Conservation (phyloP, 2,113 vertebrate genomes). For the Poecile atricapillus region DNA sequence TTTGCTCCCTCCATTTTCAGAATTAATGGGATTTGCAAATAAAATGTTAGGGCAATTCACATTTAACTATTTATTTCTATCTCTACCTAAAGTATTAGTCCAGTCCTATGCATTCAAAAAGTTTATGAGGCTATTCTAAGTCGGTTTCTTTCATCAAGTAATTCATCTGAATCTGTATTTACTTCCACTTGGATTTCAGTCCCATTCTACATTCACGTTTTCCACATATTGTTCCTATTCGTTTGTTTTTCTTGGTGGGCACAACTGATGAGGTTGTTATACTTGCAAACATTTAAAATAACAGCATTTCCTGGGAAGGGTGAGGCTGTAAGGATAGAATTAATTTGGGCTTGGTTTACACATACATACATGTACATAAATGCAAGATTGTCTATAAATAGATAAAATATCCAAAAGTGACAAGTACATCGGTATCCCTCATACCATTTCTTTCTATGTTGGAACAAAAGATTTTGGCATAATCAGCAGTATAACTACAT, state of each 20-base stretch:
- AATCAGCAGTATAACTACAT: background rate
- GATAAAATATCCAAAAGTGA: background rate
- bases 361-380: background rate
- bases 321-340: background rate
- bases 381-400: background rate
- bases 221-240: background rate
- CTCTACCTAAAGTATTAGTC: background rate
- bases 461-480: background rate
- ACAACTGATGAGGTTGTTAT: background rate
- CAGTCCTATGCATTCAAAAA: background rate
- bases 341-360: background rate
- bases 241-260: background rate
- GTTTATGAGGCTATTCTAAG: background rate
- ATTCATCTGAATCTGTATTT: background rate
- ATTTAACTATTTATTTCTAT: background rate
- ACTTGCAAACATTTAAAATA: background rate
- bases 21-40: background rate
- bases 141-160: background rate
- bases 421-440: background rate
- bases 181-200: slow-evolving; percentile 1
- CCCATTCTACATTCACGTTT: background rate
- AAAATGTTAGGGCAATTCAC: background rate
- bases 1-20: background rate
- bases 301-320: background rate
- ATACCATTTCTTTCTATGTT: background rate